Evolutionary conservation across 2,797 vertebrate genomes (phyloP).

Genomic region (Sciurus carolinensis): DNA sequence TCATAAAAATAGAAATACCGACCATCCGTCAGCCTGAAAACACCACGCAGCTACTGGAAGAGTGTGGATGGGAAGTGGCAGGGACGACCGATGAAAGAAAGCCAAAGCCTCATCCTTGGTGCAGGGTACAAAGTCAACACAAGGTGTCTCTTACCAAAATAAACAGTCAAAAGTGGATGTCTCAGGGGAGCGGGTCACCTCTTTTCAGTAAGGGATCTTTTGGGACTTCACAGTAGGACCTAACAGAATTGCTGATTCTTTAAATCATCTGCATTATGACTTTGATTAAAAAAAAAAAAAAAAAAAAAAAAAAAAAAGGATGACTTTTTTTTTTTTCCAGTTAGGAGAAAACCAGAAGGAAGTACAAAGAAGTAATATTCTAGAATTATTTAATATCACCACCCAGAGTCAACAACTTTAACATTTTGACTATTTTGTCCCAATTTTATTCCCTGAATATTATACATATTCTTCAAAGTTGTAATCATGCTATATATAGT

Average conservation of each 20-base stretch:
- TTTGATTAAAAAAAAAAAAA: neutral
- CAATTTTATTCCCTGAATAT: neutral
- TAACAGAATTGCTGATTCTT: conserved; percentile 30
- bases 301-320: conserved; percentile 41
- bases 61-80: neutral
- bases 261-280: neutral
- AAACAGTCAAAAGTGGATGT: neutral
- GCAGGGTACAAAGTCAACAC: neutral
- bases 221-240: neutral
- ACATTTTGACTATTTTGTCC: conserved; percentile 21
- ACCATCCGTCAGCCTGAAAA: neutral
- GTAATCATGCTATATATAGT: neutral
- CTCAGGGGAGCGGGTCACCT: neutral
- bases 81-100: neutral
- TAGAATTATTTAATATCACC: neutral
- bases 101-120: neutral
- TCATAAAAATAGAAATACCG: neutral
- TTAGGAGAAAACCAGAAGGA: neutral
- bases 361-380: conserved; percentile 43
- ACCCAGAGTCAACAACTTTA: neutral
- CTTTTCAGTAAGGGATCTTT: neutral
- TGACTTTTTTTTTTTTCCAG: neutral
- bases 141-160: neutral
- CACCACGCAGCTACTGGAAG: neutral
- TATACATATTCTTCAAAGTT: conserved; percentile 46